Evolutionary conservation across 1,140 invertebrate genomes (phyloP).

Genomic region (Trachymyrmex septentrionalis): DNA sequence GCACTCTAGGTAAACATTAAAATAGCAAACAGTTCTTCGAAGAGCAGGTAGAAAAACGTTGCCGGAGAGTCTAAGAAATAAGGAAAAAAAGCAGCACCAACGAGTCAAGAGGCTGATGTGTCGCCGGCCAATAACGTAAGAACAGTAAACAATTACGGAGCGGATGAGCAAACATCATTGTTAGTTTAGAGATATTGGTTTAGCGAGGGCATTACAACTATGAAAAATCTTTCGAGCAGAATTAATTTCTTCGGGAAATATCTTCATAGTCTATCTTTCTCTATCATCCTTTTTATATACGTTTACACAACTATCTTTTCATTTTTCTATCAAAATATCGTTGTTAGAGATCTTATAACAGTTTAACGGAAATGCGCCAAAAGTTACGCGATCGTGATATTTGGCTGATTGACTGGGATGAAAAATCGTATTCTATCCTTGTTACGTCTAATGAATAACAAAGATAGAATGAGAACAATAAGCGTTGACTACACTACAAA

Average conservation of each 20-base stretch:
- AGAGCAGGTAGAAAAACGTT: slow-evolving; percentile 17
- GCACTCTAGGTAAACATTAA: slow-evolving; percentile 19
- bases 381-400: too few species aligned
- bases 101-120: slow-evolving; percentile 10
- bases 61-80: neutral
- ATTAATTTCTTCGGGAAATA: slow-evolving; percentile 21
- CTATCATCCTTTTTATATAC: slow-evolving; percentile 1
- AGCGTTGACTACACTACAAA: too few species aligned
- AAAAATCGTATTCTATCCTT: too few species aligned
- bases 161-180: slow-evolving; percentile 34
- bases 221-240: slow-evolving; percentile 26
- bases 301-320: neutral
- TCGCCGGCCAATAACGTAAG: slow-evolving; percentile 30
- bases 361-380: too few species aligned
- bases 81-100: neutral
- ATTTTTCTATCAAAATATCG: neutral
- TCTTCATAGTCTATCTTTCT: neutral
- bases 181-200: slow-evolving; percentile 23
- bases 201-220: neutral
- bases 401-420: too few species aligned
- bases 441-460: too few species aligned
- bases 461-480: too few species aligned
- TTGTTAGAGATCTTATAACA: too few species aligned
- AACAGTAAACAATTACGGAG: slow-evolving; percentile 12
- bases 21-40: slow-evolving; percentile 15